Conservation (phyloP, 2,797 vertebrate genomes). For the Arremon brunneinucha region DNA sequence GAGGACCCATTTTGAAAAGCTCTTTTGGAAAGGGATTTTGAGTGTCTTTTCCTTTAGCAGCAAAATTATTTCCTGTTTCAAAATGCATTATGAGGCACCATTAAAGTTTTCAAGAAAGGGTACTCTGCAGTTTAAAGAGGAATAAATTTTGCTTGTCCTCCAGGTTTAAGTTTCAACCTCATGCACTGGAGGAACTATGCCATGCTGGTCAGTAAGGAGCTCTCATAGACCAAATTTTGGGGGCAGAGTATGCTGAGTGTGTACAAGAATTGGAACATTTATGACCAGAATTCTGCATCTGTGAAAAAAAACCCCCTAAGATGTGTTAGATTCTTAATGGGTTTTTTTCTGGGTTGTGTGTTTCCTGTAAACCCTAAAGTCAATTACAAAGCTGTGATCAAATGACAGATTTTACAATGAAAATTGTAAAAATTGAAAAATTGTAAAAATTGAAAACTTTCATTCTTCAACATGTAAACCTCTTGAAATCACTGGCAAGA, state of each 20-base stretch:
- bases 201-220: not conserved
- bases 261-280: not conserved
- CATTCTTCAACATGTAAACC: not conserved
- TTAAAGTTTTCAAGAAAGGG: not conserved
- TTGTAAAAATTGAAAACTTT: not conserved
- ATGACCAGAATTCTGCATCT: not conserved
- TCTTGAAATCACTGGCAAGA: not conserved
- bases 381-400: not conserved
- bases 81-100: not conserved
- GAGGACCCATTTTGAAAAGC: not conserved
- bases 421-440: not conserved
- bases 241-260: not conserved
- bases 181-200: not conserved
- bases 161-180: not conserved
- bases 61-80: not conserved
- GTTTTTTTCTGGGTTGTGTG: not conserved
- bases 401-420: not conserved
- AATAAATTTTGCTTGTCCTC: not conserved
- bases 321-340: not conserved
- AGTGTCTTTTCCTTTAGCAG: not conserved
- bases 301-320: not conserved
- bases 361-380: not conserved
- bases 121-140: not conserved
- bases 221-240: not conserved
- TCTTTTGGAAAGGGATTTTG: not conserved